Evolutionary conservation across 2,888 invertebrate species (phyloP), one percentile per base, ranked within the genome.

Genomic region (Empis stercorea): DNA sequence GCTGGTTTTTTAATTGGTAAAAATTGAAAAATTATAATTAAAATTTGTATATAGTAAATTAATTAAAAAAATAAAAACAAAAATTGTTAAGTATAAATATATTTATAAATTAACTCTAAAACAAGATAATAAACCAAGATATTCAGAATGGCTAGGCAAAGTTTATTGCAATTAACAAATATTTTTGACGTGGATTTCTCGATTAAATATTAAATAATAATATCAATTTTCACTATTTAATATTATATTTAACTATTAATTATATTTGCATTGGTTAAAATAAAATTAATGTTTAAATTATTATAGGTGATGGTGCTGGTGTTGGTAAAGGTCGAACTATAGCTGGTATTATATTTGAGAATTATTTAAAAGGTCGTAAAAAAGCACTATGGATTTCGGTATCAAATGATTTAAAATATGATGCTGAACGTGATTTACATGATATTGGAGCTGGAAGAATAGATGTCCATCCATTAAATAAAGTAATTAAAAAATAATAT

Each of bases 381-480:
- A 83, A 92, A 55, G 87, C 97, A n/a, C 78, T 99, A 53, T 99
- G 99, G 97, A 84, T 97, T 53, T 96, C 96, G 27, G 99, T 99
- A 1, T 96, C 96, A 34, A 95, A 95, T 71, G 99, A 99, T 72
- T 78, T 99, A 55, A 92, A 91, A 71, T 96, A 94, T 66, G 99
- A 99, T 73, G 92, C 97, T 1, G 95, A 96, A 68, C 73, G 99
- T 39, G 99, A 99, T 74, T 76, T 99, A 50, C 72, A 79, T 52
- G 99, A 99, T 66, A 96, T 99, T 60, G 97, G 97, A 38, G 95
- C 97, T 3, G 67, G 67, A 2, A 86, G 84, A 70, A 87, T 99
- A 40, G 84, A 87, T 47, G 95, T 97, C 27, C 80, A 87, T 64
- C 84, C 81, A 2, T 72, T 95, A 13, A 95, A 92, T 68, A 95